A percentile compares a stretch with the other conserved stretches of the same genome.
Conservation (phyloP, 2,888 invertebrate genomes). For the Drosophila neoperkinsi region DNA sequence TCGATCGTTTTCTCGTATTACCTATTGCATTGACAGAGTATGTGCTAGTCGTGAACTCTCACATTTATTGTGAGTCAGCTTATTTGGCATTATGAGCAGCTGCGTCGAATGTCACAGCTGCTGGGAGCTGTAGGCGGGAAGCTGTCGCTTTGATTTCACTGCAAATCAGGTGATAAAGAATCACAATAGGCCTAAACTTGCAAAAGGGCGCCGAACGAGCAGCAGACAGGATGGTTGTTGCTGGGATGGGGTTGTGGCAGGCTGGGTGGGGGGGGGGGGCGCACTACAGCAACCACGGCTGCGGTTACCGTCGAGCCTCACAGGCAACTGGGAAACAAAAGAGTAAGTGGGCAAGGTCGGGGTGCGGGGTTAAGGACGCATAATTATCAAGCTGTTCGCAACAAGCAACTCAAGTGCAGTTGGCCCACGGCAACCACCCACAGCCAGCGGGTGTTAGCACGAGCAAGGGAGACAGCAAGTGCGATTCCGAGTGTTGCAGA, state of each 20-base stretch:
- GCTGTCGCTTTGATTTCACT: conserved; percentile 29
- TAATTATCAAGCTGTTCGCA: conserved; percentile 61
- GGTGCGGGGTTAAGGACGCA: conserved; percentile 33
- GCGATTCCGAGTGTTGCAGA: not conserved
- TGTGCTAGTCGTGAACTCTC: not conserved
- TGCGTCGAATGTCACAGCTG: not conserved
- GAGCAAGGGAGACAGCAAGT: not conserved
- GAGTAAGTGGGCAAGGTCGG: not conserved
- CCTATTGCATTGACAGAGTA: not conserved
- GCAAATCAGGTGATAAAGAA: conserved; percentile 45
- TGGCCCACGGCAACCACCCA: conserved; percentile 15
- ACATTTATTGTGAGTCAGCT: not conserved
- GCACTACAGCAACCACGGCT: conserved; percentile 35
- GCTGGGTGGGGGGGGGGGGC: not conserved
- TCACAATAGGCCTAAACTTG: not conserved
- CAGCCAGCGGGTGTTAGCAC: not conserved
- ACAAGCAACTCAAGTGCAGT: conserved; percentile 61
- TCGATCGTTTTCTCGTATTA: not conserved
- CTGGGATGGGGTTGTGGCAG: not conserved
- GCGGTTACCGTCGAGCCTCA: conserved; percentile 33
- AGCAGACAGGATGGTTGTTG: not conserved
- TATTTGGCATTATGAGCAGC: conserved; percentile 12
- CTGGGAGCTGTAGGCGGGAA: not conserved
- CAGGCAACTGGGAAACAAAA: conserved; percentile 4
- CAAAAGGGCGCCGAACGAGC: not conserved